phyloP scores from a whole-genome alignment of 2,888 invertebrate species.

The Acanthosepion pharaonis region DNA sequence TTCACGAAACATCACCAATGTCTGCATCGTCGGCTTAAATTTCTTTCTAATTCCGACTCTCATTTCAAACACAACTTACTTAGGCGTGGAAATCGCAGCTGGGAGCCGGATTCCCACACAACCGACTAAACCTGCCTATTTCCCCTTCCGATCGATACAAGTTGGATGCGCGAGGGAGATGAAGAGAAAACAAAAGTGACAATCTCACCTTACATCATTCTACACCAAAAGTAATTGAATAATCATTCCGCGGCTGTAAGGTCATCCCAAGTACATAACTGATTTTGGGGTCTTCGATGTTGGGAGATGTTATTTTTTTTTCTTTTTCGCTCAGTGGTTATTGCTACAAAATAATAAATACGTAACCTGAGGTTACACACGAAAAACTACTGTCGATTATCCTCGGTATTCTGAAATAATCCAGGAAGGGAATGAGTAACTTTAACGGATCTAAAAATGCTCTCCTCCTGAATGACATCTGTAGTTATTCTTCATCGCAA shows the following conservation, averaged over 20 bases:
- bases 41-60: not conserved
- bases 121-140: not conserved
- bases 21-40: not conserved
- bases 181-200: not conserved
- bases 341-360: too few relatives aligned
- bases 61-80: not conserved
- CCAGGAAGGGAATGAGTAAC: too few relatives aligned
- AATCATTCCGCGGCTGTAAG: not conserved
- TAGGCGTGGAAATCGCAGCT: not conserved
- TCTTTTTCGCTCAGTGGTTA: not conserved
- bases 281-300: not conserved
- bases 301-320: not conserved
- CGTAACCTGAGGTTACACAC: too few relatives aligned
- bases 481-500: too few relatives aligned
- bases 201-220: not conserved
- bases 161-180: not conserved
- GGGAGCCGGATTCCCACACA: not conserved
- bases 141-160: not conserved
- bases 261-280: not conserved
- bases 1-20: not conserved
- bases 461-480: too few relatives aligned
- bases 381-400: too few relatives aligned
- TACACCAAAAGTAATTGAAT: conserved; percentile 33
- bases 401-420: too few relatives aligned
- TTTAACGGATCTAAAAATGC: too few relatives aligned